Conservation (phyloP, 2,888 invertebrate genomes). For the Drosophila trichaetosa region DNA sequence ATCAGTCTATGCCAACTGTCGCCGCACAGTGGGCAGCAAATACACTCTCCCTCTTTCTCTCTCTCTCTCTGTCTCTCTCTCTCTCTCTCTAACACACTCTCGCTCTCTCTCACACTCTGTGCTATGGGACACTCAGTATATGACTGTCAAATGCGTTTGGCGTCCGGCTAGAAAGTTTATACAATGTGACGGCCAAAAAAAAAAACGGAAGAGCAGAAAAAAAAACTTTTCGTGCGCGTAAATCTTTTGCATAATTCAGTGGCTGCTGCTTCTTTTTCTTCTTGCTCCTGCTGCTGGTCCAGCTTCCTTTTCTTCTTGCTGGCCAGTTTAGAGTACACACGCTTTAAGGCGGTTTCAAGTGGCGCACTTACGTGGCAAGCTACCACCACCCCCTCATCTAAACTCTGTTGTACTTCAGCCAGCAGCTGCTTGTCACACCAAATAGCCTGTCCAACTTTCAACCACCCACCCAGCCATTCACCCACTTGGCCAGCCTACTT, state of each 20-base stretch:
- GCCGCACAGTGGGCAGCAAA: slow-evolving; percentile 57
- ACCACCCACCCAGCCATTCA: slow-evolving; percentile 13
- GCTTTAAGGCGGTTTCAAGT: slow-evolving; percentile 70
- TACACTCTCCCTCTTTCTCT: background rate
- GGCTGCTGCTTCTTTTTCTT: slow-evolving; percentile 51
- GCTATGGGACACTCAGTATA: slow-evolving; percentile 43
- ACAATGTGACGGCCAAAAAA: slow-evolving; percentile 45
- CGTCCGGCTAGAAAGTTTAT: slow-evolving; percentile 66
- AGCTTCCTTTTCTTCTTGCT: slow-evolving; percentile 13
- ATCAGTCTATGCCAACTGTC: slow-evolving; percentile 53
- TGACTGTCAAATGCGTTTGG: slow-evolving; percentile 73
- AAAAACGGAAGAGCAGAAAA: slow-evolving; percentile 1
- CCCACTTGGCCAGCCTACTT: slow-evolving; percentile 30
- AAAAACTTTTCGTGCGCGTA: slow-evolving; percentile 72
- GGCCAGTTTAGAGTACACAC: slow-evolving; percentile 36
- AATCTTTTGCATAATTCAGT: slow-evolving; percentile 82
- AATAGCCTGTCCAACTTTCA: slow-evolving; percentile 56
- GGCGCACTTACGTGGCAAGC: slow-evolving; percentile 60
- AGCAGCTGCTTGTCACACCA: slow-evolving; percentile 73
- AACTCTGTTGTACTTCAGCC: slow-evolving; percentile 4
- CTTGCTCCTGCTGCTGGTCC: background rate
- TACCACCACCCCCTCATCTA: slow-evolving; percentile 5
- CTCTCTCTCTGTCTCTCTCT: background rate
- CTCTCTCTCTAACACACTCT: background rate
- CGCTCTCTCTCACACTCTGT: background rate